Evolutionary conservation across 2,113 vertebrate genomes (phyloP).

Genomic region (Gallinago paraguaiae): DNA sequence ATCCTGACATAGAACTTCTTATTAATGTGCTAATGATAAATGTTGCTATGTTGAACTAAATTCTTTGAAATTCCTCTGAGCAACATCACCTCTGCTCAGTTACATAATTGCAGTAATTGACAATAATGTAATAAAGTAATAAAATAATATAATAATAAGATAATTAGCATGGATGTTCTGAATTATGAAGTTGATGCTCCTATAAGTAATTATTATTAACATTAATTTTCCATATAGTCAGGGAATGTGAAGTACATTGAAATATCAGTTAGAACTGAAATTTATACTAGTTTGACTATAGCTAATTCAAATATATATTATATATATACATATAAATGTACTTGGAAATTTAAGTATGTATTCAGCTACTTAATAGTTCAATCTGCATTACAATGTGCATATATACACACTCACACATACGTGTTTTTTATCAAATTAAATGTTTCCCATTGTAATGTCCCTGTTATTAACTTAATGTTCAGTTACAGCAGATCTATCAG

Average conservation of each 20-base stretch:
- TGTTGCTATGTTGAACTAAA: neutral
- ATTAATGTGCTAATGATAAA: neutral
- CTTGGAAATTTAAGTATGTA: neutral
- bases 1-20: neutral
- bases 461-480: neutral
- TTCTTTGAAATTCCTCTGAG: neutral
- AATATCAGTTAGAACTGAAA: neutral
- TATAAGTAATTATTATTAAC: neutral
- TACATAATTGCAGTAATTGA: constrained; percentile 10
- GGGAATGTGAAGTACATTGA: neutral
- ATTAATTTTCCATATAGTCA: neutral
- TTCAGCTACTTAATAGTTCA: neutral
- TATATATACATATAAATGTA: neutral
- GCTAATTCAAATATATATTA: neutral
- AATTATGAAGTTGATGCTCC: neutral
- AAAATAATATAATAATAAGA: neutral
- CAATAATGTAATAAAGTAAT: constrained; percentile 11
- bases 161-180: neutral
- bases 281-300: neutral
- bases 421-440: neutral
- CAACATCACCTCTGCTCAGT: neutral
- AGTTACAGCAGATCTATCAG: neutral
- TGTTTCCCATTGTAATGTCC: neutral
- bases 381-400: neutral
- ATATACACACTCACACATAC: neutral